Conservation (phyloP, 1,140 invertebrate species). For the Augochlora pura region DNA sequence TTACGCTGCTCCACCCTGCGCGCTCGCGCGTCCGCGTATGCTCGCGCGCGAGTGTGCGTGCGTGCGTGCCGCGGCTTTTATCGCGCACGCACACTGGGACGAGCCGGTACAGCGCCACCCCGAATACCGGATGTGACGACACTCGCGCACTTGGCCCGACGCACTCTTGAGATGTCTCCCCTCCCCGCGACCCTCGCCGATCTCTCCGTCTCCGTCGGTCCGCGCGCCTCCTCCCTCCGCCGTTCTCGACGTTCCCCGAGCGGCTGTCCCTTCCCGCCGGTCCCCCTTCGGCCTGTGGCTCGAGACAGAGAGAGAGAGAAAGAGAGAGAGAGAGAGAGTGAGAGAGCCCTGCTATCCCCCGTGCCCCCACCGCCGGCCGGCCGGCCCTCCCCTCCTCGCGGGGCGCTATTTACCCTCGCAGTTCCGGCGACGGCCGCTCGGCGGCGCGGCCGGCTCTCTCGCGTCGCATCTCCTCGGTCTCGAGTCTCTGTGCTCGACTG, state of each 20-base stretch:
- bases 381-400: conserved; percentile 34
- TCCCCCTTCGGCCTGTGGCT: conserved; percentile 9
- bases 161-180: conserved; percentile 61
- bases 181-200: background rate
- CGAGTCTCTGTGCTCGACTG: too few species aligned
- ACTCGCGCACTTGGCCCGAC: conserved; percentile 71
- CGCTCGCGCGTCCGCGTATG: conserved; percentile 16
- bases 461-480: conserved; percentile 47
- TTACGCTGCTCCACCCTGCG: conserved; percentile 50
- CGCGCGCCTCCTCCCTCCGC: conserved; percentile 30
- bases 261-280: background rate
- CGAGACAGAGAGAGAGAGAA: too few species aligned
- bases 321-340: too few species aligned
- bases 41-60: conserved; percentile 5
- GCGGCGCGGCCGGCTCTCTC: conserved; percentile 44
- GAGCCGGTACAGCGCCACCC: conserved; percentile 59
- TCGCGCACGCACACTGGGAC: conserved; percentile 14
- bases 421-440: conserved; percentile 54
- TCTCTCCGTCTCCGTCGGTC: conserved; percentile 30
- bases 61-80: conserved; percentile 43
- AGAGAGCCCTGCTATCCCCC: conserved; percentile 16
- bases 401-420: conserved; percentile 64
- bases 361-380: background rate
- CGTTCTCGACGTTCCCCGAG: background rate
- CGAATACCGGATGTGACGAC: conserved; percentile 74